A percentile compares a stretch with the other conserved stretches of the same genome.
Conservation (phyloP, 2,113 vertebrate genomes). For the Glaucomys volans region DNA sequence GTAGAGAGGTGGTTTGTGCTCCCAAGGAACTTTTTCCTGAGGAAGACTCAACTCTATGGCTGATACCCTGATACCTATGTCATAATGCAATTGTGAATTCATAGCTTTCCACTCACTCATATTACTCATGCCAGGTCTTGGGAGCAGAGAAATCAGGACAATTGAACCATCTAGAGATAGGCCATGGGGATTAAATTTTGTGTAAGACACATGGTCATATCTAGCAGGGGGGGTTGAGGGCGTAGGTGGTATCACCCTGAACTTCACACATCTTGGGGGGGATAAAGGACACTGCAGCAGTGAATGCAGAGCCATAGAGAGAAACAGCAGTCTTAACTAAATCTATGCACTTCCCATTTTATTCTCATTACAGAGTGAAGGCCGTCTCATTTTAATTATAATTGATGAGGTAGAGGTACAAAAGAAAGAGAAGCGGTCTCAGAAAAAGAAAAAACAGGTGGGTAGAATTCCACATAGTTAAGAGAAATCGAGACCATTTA, state of each 20-base stretch:
- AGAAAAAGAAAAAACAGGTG: background rate
- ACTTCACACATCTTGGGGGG: background rate
- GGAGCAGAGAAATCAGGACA: constrained; percentile 26
- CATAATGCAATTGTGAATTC: constrained; percentile 66
- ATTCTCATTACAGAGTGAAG: background rate
- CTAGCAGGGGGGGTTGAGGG: background rate
- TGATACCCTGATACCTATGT: background rate
- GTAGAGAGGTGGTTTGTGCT: background rate
- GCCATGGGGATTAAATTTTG: background rate
- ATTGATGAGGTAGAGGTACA: fast-evolving
- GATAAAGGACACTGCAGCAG: background rate
- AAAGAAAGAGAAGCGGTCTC: fast-evolving
- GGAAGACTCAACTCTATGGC: background rate
- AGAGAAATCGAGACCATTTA: background rate
- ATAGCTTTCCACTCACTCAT: background rate
- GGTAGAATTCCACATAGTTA: background rate
- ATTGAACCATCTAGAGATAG: constrained; percentile 50
- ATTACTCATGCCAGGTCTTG: background rate
- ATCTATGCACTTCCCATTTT: background rate
- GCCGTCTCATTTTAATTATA: background rate
- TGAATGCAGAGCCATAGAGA: background rate
- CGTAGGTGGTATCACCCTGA: background rate
- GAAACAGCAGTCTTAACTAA: background rate
- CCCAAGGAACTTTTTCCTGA: background rate
- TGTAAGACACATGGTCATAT: constrained; percentile 30